Conservation (phyloP, 2,113 vertebrate genomes). For the Oryzias celebensis region DNA sequence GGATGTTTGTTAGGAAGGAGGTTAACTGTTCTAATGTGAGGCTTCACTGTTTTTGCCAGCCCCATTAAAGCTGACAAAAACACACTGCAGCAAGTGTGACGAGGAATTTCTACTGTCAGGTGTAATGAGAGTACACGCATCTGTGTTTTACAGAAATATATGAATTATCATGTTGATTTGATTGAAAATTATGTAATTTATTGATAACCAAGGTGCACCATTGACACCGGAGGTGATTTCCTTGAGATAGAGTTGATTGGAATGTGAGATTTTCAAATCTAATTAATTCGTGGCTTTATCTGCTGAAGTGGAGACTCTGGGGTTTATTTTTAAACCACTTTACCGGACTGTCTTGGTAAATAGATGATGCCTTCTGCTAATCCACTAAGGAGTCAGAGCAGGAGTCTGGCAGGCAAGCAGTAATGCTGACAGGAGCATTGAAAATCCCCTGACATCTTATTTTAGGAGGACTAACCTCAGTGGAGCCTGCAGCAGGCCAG, state of each 20-base stretch:
- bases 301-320: not conserved
- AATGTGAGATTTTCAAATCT: not conserved
- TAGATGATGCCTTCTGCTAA: constrained; percentile 58
- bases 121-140: too few relatives aligned
- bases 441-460: constrained; percentile 69
- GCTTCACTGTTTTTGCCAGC: too few relatives aligned
- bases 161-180: too few relatives aligned
- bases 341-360: constrained; percentile 44
- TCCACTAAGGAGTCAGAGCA: constrained; percentile 40
- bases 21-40: too few relatives aligned
- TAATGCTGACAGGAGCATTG: constrained; percentile 58
- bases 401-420: constrained; percentile 45
- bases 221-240: too few relatives aligned
- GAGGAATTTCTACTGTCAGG: not conserved
- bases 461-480: constrained; percentile 64
- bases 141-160: too few relatives aligned
- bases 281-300: not conserved
- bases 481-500: constrained; percentile 41
- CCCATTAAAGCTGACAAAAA: too few relatives aligned
- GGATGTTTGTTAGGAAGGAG: too few relatives aligned
- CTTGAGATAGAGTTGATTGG: too few relatives aligned
- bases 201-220: too few relatives aligned
- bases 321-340: constrained; percentile 26
- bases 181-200: too few relatives aligned
- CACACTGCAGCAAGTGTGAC: too few relatives aligned